A percentile compares a stretch with the other conserved stretches of the same genome.
These are phyloP conservation scores for Alosa sapidissima DNA, from an alignment of 2,797 vertebrate genomes.

Conservation along the genomic window DNA sequence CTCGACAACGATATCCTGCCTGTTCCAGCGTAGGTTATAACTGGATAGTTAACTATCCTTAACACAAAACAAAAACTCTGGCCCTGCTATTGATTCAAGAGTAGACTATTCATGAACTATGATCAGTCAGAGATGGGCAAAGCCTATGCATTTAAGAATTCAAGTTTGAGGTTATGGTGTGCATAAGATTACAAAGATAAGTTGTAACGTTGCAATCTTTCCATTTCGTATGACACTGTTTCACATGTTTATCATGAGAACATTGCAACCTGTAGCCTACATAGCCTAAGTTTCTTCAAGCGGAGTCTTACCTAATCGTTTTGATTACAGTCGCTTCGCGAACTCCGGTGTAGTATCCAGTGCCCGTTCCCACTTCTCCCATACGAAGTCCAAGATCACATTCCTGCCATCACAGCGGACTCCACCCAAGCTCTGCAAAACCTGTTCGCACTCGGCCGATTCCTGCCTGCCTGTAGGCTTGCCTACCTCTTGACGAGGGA, in stretches of 20 bases:
- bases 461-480: constrained; percentile 37
- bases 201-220: background rate
- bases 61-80: background rate
- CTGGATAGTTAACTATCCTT: too few species aligned
- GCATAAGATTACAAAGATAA: background rate
- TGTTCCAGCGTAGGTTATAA: too few species aligned
- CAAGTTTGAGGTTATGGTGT: background rate
- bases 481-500: background rate
- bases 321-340: background rate
- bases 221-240: background rate
- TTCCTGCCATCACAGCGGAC: constrained; percentile 48
- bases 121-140: background rate
- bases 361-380: constrained; percentile 9
- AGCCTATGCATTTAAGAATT: background rate
- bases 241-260: background rate
- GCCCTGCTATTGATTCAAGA: background rate
- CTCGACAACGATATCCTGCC: too few species aligned
- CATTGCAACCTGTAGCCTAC: background rate
- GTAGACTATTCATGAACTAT: background rate
- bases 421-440: constrained; percentile 43
- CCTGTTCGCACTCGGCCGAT: constrained; percentile 50
- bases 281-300: background rate
- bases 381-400: constrained; percentile 3
- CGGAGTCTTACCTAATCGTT: constrained; percentile 9
- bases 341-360: background rate